A percentile compares a stretch with the other conserved stretches of the same genome.
Evolutionary conservation across 2,113 vertebrate genomes (phyloP).

Genomic region (Forbesichthys papilliferus): DNA sequence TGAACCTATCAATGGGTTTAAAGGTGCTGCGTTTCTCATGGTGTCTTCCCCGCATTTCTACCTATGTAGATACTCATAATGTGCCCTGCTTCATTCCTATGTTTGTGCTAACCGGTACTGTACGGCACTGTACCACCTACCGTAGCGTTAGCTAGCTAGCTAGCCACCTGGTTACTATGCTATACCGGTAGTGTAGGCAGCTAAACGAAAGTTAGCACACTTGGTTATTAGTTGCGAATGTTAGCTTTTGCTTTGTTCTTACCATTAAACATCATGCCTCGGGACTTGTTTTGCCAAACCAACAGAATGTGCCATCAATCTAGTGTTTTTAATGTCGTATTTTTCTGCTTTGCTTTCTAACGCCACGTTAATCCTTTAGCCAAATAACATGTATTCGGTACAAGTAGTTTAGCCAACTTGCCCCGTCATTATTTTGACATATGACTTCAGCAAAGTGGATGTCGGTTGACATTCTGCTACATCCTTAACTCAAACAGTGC

Average conservation of each 20-base stretch:
- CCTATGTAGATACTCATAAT: neutral
- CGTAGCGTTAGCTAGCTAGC: slow-evolving; percentile 53
- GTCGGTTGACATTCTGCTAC: no score
- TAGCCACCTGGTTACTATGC: slow-evolving; percentile 28
- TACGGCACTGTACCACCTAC: neutral
- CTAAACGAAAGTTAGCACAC: slow-evolving; percentile 37
- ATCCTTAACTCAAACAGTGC: no score
- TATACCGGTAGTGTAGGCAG: neutral
- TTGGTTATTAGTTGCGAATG: slow-evolving; percentile 42
- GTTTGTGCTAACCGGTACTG: slow-evolving; percentile 62
- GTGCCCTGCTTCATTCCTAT: neutral
- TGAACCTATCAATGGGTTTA: neutral
- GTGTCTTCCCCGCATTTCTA: neutral
- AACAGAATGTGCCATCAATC: no score
- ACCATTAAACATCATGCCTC: neutral
- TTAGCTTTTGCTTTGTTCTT: slow-evolving; percentile 53
- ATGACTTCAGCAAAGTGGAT: no score
- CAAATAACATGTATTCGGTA: no score
- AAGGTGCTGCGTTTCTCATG: neutral
- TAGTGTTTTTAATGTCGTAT: no score
- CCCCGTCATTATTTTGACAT: no score
- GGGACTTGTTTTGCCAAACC: no score
- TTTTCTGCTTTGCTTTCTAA: no score
- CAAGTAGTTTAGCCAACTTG: no score
- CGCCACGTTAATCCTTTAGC: no score